Percentiles rank a stretch among this genome's conserved stretches.
Conservation (phyloP, 2,797 vertebrate genomes). For the Phrynocephalus guinanensis region DNA sequence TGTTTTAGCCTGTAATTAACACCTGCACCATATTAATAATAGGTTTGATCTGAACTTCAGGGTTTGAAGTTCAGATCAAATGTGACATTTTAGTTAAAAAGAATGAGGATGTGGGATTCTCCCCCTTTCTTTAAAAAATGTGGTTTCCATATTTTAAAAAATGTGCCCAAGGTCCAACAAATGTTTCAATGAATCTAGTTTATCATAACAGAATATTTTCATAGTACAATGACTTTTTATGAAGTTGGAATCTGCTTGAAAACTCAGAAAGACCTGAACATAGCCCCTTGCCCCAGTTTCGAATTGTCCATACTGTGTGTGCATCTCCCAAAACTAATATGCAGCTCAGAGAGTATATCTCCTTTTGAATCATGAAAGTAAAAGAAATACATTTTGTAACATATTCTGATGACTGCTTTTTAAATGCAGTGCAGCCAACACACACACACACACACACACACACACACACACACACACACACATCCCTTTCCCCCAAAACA, state of each 20-base stretch:
- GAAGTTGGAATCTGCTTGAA: not conserved
- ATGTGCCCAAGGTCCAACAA: not conserved
- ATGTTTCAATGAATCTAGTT: not conserved
- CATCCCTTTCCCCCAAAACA: not conserved
- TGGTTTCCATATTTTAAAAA: not conserved
- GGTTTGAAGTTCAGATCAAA: constrained; percentile 28
- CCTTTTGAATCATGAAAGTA: not conserved
- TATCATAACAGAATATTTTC: not conserved
- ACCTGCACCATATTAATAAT: constrained; percentile 21
- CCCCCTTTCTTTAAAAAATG: not conserved
- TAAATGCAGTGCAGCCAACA: too few species aligned
- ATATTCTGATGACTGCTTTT: too few species aligned
- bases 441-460: too few species aligned
- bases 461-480: too few species aligned
- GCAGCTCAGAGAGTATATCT: not conserved
- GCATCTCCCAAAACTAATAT: not conserved
- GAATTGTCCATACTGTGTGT: not conserved
- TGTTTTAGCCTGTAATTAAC: constrained; percentile 31
- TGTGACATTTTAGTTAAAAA: constrained; percentile 2
- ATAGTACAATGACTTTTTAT: not conserved
- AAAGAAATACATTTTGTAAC: too few species aligned
- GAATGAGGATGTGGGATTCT: not conserved
- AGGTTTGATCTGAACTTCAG: constrained; percentile 16
- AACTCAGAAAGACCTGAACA: not conserved
- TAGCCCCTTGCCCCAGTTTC: not conserved